phyloP scores from a whole-genome alignment of 2,797 vertebrate genomes.

The Myotis planiceps region DNA sequence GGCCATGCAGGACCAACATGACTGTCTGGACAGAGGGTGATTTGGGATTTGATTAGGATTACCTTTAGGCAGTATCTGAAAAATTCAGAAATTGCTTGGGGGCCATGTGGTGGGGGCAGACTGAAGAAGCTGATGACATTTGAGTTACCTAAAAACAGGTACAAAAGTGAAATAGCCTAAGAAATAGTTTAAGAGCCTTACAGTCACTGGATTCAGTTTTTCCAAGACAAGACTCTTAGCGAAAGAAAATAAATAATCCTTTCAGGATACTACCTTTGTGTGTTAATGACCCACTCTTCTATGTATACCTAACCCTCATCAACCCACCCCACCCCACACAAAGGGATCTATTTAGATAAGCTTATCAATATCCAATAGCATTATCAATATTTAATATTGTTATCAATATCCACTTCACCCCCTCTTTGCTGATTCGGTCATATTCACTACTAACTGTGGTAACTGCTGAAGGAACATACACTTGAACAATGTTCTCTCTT shows the following conservation, averaged over 20 bases:
- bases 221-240: neutral
- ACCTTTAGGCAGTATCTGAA: neutral
- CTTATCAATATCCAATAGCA: neutral
- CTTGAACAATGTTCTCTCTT: neutral
- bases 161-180: neutral
- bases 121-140: neutral
- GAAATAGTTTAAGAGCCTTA: neutral
- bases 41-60: neutral
- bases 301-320: neutral
- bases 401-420: neutral
- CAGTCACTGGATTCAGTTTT: neutral
- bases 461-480: neutral
- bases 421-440: neutral
- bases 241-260: neutral
- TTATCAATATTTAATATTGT: neutral
- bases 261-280: neutral
- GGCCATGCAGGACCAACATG: neutral
- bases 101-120: neutral
- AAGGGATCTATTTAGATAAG: neutral
- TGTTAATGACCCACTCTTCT: neutral
- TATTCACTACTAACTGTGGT: neutral
- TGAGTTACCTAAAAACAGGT: neutral
- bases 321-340: neutral
- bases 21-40: neutral
- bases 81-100: conserved; percentile 20